Conservation (phyloP, 30 jellyfish, hydroid and myxozoan species). For the Catostylus mosaicus region DNA sequence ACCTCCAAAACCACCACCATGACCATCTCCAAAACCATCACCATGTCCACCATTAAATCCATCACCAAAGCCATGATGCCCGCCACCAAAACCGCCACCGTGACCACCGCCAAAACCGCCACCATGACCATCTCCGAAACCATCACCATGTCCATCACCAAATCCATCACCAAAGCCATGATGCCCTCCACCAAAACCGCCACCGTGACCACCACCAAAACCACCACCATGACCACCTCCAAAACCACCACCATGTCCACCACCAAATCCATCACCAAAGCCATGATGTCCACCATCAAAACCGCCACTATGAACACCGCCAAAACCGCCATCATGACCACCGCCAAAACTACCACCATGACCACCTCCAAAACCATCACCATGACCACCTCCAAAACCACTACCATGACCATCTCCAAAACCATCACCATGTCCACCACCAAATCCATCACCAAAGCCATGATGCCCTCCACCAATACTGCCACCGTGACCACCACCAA, state of each 20-base stretch:
- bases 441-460: constrained; percentile 34
- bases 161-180: constrained; percentile 14
- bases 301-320: background rate
- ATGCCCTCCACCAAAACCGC: constrained; percentile 5
- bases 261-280: constrained; percentile 18
- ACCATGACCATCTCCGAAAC: constrained; percentile 33
- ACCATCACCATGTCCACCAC: constrained; percentile 28
- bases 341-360: constrained; percentile 56
- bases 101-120: constrained; percentile 15
- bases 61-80: background rate
- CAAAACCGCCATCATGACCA: constrained; percentile 24
- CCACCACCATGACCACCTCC: constrained; percentile 36
- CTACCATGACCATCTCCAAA: constrained; percentile 31
- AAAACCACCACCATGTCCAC: constrained; percentile 13
- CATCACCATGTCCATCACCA: constrained; percentile 26
- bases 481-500: constrained; percentile 29
- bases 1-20: constrained; percentile 20
- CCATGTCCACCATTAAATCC: background rate
- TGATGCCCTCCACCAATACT: constrained; percentile 41
- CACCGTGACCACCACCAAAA: constrained; percentile 21
- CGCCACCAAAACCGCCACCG: background rate
- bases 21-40: constrained; percentile 17
- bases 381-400: constrained; percentile 22
- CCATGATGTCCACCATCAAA: background rate
- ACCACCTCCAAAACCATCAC: constrained; percentile 45